phyloP scores from a whole-genome alignment of 2,797 vertebrate species.

The Gastrophryne carolinensis region DNA sequence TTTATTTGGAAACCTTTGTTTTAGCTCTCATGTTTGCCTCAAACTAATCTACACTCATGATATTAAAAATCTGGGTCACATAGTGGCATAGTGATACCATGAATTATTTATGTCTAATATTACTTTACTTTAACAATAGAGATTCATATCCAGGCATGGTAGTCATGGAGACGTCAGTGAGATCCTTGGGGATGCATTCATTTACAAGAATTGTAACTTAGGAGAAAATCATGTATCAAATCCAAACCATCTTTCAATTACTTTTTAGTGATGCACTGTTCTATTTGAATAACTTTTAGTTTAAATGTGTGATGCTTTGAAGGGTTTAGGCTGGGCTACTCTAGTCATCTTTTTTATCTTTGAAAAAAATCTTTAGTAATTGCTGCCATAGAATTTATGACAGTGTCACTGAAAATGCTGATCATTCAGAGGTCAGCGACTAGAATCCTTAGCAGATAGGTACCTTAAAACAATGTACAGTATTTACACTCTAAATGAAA shows the following conservation, averaged over 20 bases:
- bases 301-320: constrained; percentile 3
- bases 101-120: constrained; percentile 47
- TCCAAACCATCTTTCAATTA: constrained; percentile 28
- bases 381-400: too few relatives aligned
- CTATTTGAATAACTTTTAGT: constrained; percentile 3
- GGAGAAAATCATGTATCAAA: constrained; percentile 10
- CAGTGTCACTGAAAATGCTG: too few relatives aligned
- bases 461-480: too few relatives aligned
- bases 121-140: constrained; percentile 34
- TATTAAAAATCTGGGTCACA: constrained; percentile 45
- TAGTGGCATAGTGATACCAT: constrained; percentile 39
- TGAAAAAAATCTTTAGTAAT: background rate
- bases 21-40: constrained; percentile 5
- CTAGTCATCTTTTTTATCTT: too few relatives aligned
- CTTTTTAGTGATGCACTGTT: background rate
- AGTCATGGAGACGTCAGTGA: constrained; percentile 47
- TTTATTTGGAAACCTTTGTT: background rate
- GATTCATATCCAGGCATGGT: constrained; percentile 43
- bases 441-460: too few relatives aligned
- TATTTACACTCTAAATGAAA: too few relatives aligned
- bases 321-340: background rate
- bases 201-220: constrained; percentile 32
- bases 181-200: constrained; percentile 40
- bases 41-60: constrained; percentile 13
- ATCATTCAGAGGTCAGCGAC: too few relatives aligned